Evolutionary conservation across 2,797 vertebrate species (phyloP), one percentile per base, ranked within the genome.

Genomic region (Crocodylus rhombifer): DNA sequence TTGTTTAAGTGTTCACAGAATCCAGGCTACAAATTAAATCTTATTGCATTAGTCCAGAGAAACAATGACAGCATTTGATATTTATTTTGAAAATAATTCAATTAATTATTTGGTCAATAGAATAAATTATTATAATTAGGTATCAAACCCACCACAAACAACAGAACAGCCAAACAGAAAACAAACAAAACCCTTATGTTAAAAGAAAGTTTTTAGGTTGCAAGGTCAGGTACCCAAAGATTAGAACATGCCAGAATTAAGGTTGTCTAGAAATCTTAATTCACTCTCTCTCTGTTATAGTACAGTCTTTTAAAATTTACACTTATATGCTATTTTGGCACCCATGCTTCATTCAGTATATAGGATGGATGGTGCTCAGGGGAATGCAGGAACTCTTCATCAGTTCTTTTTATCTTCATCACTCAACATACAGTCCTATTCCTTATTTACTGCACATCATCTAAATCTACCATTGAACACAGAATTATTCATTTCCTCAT

Each of bases 1-100:
- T 28, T 86, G 64, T 62, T 83, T 95, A 91, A 94, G 85, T 88
- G 79, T n/a, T 94, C 74, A 63, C 28, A 87, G 84, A 92, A 92
- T 83, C 9, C 4, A 86, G 61, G 67, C 83, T 94, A 85, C 63
- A 88, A 92, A 92, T n/a, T 4, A 91, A 91, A 91, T 91, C 20
- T 89, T 89, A 30, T 89, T 87, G 75, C 77, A 85, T 80, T 16
- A 89, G 77, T 92, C 88, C 86, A 79, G 90, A 91, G 90, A 86
- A 92, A 74, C 60, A 85, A 57, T 73, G 89, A 90, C 86, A 85
- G 28, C 13, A 75, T 84, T 92, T 94, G 42, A 58, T 58, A 74
- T 89, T 82, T 94, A 61, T 87, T 91, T 93, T 91, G 33, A 28
- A 77, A 87, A 85, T 63, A 90, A 80, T 88, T 77, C 89, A 69